These are phyloP conservation scores for Percopsis transmontana DNA, from an alignment of 2,113 vertebrate species.

Conservation along the genomic window DNA sequence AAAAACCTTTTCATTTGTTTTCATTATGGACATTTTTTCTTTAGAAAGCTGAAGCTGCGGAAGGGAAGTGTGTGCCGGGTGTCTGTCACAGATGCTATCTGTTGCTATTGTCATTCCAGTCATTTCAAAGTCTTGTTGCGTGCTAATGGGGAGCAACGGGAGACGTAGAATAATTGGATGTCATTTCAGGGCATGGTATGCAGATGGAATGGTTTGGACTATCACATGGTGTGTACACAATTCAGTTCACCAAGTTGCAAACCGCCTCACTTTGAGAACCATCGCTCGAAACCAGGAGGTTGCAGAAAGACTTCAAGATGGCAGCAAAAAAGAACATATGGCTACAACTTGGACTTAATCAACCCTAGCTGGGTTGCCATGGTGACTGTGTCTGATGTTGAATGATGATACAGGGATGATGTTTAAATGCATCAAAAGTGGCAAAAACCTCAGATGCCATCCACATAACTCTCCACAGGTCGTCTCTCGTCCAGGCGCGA, in stretches of 20 bases:
- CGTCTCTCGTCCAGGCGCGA: no score
- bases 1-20: constrained; percentile 72
- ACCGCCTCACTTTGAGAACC: constrained; percentile 17
- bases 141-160: constrained; percentile 71
- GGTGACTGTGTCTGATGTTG: constrained; percentile 31
- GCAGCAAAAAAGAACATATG: constrained; percentile 33
- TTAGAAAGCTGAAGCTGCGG: constrained; percentile 48
- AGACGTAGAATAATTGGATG: constrained; percentile 71
- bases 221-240: constrained; percentile 34
- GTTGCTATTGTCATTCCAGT: constrained; percentile 72
- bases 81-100: constrained; percentile 51
- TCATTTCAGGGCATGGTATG: constrained; percentile 62
- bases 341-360: constrained; percentile 34
- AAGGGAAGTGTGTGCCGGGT: constrained; percentile 38
- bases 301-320: constrained; percentile 14
- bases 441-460: no score
- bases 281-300: constrained; percentile 2
- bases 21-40: constrained; percentile 61
- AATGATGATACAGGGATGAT: constrained; percentile 23
- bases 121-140: constrained; percentile 75
- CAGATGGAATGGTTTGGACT: constrained; percentile 54
- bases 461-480: no score
- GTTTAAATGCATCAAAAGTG: no score
- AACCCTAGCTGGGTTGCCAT: constrained; percentile 30
- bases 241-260: constrained; percentile 37